Evolutionary conservation across 2,113 vertebrate genomes (phyloP).

Genomic region (Brienomyrus longianalis): DNA sequence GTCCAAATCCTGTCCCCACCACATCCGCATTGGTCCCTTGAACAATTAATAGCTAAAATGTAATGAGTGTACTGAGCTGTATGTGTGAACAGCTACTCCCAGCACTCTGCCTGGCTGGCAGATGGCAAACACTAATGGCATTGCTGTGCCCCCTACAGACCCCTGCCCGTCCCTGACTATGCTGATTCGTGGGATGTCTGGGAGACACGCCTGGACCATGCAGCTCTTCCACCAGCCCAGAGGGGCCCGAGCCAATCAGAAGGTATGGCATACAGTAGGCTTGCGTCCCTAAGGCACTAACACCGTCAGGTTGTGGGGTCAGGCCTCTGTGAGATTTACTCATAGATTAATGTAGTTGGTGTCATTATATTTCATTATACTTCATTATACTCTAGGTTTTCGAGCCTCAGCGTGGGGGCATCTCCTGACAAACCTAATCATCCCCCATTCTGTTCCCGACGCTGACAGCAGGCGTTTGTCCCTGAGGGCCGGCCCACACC

Average conservation of each 20-base stretch:
- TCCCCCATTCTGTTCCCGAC: slow-evolving; percentile 11
- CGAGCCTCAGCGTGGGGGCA: not conserved
- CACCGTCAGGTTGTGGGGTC: not conserved
- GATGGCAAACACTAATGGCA: no score
- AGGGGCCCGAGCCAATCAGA: slow-evolving; percentile 77
- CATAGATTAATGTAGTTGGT: not conserved
- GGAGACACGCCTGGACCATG: slow-evolving; percentile 81
- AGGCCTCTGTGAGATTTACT: not conserved
- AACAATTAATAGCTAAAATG: not conserved
- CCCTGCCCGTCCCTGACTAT: slow-evolving; percentile 79
- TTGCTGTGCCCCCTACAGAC: slow-evolving; percentile 58
- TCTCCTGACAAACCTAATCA: not conserved
- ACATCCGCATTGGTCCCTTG: not conserved
- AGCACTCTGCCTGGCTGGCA: not conserved
- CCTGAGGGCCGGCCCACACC: slow-evolving; percentile 66
- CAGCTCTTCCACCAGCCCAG: slow-evolving; percentile 82
- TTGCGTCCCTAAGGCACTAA: not conserved
- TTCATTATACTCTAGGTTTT: not conserved
- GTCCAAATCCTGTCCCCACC: not conserved
- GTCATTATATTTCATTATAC: not conserved
- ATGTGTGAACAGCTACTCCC: not conserved
- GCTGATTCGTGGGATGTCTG: slow-evolving; percentile 79
- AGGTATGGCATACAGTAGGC: slow-evolving; percentile 53
- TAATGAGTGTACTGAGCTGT: not conserved
- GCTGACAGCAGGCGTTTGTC: slow-evolving; percentile 62